These are phyloP conservation scores for Calliphora vicina DNA, from an alignment of 1,140 invertebrate species.

Conservation along the genomic window DNA sequence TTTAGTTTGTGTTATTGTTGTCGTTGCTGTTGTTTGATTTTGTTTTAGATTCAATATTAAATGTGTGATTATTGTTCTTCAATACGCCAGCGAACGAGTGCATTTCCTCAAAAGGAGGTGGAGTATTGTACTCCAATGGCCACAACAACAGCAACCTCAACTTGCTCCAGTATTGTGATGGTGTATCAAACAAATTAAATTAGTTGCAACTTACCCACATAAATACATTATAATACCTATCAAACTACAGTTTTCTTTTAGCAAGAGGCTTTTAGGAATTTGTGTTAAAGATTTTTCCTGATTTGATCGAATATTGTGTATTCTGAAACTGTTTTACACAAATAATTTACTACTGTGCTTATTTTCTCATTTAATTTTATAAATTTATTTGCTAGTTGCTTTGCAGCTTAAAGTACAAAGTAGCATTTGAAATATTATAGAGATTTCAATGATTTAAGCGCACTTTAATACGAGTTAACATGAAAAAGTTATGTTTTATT, in stretches of 20 bases:
- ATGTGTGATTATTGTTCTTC: slow-evolving; percentile 31
- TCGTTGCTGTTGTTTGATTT: slow-evolving; percentile 6
- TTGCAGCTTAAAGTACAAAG: neutral
- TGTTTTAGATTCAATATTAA: slow-evolving; percentile 21
- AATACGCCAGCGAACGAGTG: neutral
- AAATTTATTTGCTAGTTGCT: neutral
- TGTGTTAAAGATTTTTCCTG: neutral
- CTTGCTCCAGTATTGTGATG: neutral
- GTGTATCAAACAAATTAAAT: slow-evolving; percentile 6
- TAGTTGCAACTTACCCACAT: neutral
- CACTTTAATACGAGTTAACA: neutral
- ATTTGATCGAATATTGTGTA: slow-evolving; percentile 4
- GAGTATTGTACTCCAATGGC: neutral
- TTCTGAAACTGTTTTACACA: neutral
- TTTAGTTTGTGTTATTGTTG: neutral
- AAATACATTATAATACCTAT: neutral
- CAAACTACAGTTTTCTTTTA: neutral
- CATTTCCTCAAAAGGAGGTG: neutral
- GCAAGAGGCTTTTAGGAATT: neutral
- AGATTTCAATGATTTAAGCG: neutral
- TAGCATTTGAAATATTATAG: neutral
- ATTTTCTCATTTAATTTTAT: neutral
- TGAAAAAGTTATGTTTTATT: neutral
- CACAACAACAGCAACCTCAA: neutral
- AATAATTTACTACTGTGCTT: neutral